Base-by-base conservation (phyloP, 1,140 invertebrate species). In the Lordiphosa stackelbergi region DNA sequence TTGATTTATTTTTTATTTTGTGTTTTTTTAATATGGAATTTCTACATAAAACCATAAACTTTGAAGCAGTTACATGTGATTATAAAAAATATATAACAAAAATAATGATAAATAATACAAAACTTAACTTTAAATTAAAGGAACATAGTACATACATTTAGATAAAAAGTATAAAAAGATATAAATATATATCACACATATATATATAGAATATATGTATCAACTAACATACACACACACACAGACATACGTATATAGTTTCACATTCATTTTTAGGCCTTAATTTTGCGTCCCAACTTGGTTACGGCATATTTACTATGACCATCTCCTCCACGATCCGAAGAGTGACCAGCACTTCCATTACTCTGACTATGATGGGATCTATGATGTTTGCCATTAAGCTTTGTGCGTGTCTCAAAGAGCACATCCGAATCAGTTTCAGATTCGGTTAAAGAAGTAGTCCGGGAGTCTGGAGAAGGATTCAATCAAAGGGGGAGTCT, bases 401-500 rank as follows among this genome's bases (percentile, higher is more conserved):
- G 86, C 66, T 91, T 90, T 10, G 89, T 87, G 11, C 89, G 88
- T 6, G 88, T 89, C 84, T 94, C 92, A 84, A 93, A 93, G 2
- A 94, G 85, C 11, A 93, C 91, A 87, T 94, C 93, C 1, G 92
- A 93, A 65, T 94, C 93, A 0, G 93, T 94, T 56, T 95, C 94
- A 1, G 91, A 92, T 66, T 95, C 93, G 3, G 93, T 93, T 11
- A 92, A 73, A 68, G 92, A 91, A 5, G 92, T 87, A 88, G 90
- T 92, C 73, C 90, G 90, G 28, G 86, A 70, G 69, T 84, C 85
- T 87, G 35, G 0, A 12, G 1, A 48, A 28, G 19, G 5, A 6
- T 35, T 5, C 4, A 1, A 28, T 22, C 6, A 9, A 9, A 1
- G 12, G 4, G 24, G 6, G 38, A 11, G 1, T 24, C 1, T 24